Base-by-base conservation (phyloP, 1,140 invertebrate genomes). In the Saccostrea echinata region DNA sequence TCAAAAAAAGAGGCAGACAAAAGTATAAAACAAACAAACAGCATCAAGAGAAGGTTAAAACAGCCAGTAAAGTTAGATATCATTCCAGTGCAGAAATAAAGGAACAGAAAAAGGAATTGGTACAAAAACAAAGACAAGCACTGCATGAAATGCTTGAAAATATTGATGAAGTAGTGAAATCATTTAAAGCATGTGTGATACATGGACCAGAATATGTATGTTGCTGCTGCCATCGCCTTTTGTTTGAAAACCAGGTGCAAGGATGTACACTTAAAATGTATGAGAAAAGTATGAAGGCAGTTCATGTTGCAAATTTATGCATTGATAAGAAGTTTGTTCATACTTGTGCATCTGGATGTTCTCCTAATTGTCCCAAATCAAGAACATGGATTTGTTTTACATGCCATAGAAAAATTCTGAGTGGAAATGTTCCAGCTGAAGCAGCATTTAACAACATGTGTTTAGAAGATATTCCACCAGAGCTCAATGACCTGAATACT, bases 401-500 rank as follows among this genome's bases (percentile, higher is more conserved):
- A 43, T 83, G 81, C 3, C 81, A 83, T 35, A 43, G 51, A 11
- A 83, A 83, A 83, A 83, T 83, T 24, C 27, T 51, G 4, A 8
- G 35, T 51, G 81, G 81, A 16, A 51, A 24, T 43, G n/a, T 83
- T 16, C 81, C 81, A 16, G 35, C 81, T 18, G 81, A 83, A 83
- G 33, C 81, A 51, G 27, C 81, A 9, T 13, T 24, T 4, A 83
- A 83, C 43, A 83, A 83, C 8, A 83, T 83, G 81, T 35, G 43
- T 53, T 55, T 87, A 18, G 84, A 87, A 52, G 55, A 81, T 27
- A 55, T 87, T 85, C 86, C 86, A 27, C 0, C 51, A 53, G 84
- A 86, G 55, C 55, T 86, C 1, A 55, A 86, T 24, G 30, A 13
- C n/a, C 61, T 86, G 35, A 89, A 89, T 64, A 57, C n/a, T 6